Evolutionary conservation across 2,797 vertebrate genomes (phyloP).

Genomic region (Phaenicophaeus curvirostris): DNA sequence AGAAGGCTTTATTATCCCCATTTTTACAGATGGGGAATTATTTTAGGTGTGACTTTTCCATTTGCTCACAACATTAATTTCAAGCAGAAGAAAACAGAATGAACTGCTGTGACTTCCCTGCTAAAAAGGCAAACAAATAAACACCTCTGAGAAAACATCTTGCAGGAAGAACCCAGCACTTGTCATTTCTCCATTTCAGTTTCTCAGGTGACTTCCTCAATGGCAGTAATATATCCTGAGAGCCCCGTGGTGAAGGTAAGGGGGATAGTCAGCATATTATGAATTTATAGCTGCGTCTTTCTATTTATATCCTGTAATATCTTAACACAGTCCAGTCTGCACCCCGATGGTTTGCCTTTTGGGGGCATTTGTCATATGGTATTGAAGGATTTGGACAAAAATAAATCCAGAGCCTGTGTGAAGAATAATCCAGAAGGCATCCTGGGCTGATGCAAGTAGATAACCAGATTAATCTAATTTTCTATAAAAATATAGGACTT

Average conservation of each 20-base stretch:
- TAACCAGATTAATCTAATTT: not conserved
- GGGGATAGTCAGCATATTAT: not conserved
- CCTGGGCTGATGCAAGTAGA: not conserved
- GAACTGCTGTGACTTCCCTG: not conserved
- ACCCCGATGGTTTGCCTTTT: not conserved
- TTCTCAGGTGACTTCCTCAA: conserved; percentile 19
- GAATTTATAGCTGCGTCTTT: conserved; percentile 19
- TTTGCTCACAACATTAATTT: conserved; percentile 29
- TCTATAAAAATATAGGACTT: not conserved
- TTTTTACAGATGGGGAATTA: conserved; percentile 15
- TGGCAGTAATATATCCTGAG: not conserved
- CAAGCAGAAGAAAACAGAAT: not conserved
- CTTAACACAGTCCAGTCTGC: not conserved
- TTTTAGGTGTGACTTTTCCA: conserved; percentile 30
- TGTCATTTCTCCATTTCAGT: not conserved
- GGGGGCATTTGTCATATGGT: not conserved
- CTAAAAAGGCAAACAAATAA: not conserved
- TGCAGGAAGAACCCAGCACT: not conserved
- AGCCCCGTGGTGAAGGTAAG: not conserved
- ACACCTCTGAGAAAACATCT: not conserved
- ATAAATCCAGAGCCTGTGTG: not conserved
- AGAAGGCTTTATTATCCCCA: not conserved
- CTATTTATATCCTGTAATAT: conserved; percentile 22
- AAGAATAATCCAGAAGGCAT: not conserved
- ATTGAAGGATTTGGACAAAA: not conserved